Conservation (phyloP, 2,888 invertebrate genomes). For the Apocheima hispidaria region DNA sequence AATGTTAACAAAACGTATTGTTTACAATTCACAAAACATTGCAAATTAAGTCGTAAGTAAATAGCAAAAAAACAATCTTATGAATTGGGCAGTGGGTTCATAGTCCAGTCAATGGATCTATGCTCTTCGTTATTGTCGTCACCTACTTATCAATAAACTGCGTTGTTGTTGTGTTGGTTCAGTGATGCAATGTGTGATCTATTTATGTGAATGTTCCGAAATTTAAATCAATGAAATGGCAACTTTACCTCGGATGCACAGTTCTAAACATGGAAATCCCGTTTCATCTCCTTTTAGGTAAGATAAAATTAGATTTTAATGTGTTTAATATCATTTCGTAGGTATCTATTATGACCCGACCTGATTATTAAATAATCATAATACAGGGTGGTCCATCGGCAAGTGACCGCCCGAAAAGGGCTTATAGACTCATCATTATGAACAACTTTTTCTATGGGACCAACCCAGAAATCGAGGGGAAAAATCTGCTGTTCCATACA, state of each 20-base stretch:
- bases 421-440: too few species aligned
- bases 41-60: not conserved
- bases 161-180: slow-evolving; percentile 35
- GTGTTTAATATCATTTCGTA: not conserved
- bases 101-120: slow-evolving; percentile 20
- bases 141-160: slow-evolving; percentile 35
- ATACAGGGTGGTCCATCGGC: too few species aligned
- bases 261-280: slow-evolving; percentile 69
- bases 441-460: too few species aligned
- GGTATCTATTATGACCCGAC: not conserved
- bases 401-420: too few species aligned
- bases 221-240: slow-evolving; percentile 64
- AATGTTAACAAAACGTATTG: slow-evolving; percentile 42
- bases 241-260: slow-evolving; percentile 78
- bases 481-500: too few species aligned
- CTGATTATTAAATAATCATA: not conserved
- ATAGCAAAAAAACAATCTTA: not conserved
- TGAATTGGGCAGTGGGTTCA: slow-evolving; percentile 17
- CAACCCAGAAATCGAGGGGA: too few species aligned
- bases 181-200: slow-evolving; percentile 40
- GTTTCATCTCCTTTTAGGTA: slow-evolving; percentile 78
- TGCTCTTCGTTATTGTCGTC: slow-evolving; percentile 21
- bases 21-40: slow-evolving; percentile 24
- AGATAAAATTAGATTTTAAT: slow-evolving; percentile 45
- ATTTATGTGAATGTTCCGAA: slow-evolving; percentile 30